Conservation (phyloP, 2,888 invertebrate genomes). For the Troides oblongomaculatus region DNA sequence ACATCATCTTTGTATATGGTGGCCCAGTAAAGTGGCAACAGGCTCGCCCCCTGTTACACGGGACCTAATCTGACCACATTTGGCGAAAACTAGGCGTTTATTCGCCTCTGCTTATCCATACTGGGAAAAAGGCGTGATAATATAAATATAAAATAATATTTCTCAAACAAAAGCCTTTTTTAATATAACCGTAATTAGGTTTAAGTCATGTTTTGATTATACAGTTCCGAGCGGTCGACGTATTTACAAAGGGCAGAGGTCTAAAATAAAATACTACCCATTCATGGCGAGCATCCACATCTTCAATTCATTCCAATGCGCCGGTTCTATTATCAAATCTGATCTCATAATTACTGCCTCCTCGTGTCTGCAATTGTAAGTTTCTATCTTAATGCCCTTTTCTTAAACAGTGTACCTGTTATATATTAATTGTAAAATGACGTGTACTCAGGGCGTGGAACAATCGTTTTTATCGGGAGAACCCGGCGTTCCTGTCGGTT, state of each 20-base stretch:
- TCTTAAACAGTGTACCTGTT: neutral
- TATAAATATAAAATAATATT: too few species aligned
- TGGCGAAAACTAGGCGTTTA: too few species aligned
- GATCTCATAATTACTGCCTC: slow-evolving; percentile 64
- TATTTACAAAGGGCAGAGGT: slow-evolving; percentile 48
- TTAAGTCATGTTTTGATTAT: neutral
- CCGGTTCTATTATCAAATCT: slow-evolving; percentile 61
- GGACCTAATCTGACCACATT: too few species aligned
- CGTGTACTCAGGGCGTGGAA: slow-evolving; percentile 58
- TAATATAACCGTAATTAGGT: too few species aligned
- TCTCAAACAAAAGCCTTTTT: too few species aligned
- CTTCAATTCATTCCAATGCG: slow-evolving; percentile 59
- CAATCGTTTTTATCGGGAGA: slow-evolving; percentile 66
- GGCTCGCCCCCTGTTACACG: too few species aligned
- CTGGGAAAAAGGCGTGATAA: too few species aligned
- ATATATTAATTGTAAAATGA: neutral
- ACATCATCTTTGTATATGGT: too few species aligned
- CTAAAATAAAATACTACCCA: slow-evolving; percentile 56
- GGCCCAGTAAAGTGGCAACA: too few species aligned
- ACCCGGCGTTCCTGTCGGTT: slow-evolving; percentile 58
- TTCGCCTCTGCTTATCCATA: too few species aligned
- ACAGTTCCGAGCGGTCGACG: slow-evolving; percentile 45
- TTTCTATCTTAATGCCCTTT: neutral
- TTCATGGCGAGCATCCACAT: slow-evolving; percentile 65
- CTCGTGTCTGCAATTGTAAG: slow-evolving; percentile 68